Evolutionary conservation across 2,113 vertebrate genomes (phyloP), one percentile per base, ranked within the genome.

Genomic region (Ceyx margarethae): DNA sequence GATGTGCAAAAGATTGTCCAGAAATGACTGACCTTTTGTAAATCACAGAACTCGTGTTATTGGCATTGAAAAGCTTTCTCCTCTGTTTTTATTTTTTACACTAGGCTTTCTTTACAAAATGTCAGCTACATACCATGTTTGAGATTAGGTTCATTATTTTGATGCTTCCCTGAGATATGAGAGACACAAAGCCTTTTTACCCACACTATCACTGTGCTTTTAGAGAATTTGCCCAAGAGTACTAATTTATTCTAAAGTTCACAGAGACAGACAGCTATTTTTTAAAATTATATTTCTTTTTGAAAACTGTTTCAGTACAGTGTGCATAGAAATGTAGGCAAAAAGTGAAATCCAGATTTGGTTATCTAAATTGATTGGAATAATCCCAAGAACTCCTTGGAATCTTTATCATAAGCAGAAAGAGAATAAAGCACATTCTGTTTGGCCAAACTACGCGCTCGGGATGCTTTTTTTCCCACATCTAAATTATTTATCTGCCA

Each of bases 61-160:
- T 89, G 56, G 17, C 15, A 37, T 54, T 23, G 61, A 93, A 74
- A 93, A 46, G 65, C 92, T 88, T 35, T 22, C 48, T 93, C 48
- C 21, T 28, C 35, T 43, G 51, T 92, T 89, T 81, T 94, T 53
- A 81, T 60, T 81, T 95, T 96, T 89, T 92, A 89, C 6, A 48
- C 8, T 60, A 82, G 26, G 94, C 92, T 98, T 98, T 97, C 95
- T 95, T 95, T 95, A 97, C 94, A 96, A 98, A 98, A 98, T 98
- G 93, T 97, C 95, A 97, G 90, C 93, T 97, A 96, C 82, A 93
- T 95, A 97, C 92, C 83, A 95, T 86, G 66, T 97, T 98, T 98
- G 98, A 97, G 96, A 97, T 98, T 97, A 96, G 54, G 79, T 95
- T 89, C 84, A 94, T 92, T 94, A 95, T 93, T 95, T 96, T 98